These are phyloP conservation scores for Podocnemis expansa DNA, from an alignment of 2,113 vertebrate genomes.

Conservation along the genomic window DNA sequence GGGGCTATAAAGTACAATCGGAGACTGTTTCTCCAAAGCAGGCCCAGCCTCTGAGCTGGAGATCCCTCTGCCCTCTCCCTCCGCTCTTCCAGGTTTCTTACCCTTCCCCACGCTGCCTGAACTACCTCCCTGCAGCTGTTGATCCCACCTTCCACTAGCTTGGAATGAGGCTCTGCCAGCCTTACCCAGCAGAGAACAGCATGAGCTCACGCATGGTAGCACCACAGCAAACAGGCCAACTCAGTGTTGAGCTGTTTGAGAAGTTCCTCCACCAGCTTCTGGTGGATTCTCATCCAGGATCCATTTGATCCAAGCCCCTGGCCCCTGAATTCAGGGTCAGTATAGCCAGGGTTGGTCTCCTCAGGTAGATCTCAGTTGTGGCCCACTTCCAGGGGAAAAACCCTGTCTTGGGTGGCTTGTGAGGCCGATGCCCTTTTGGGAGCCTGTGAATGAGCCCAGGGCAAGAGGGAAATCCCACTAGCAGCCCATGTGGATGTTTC, in stretches of 20 bases:
- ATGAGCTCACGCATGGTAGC: too few species aligned
- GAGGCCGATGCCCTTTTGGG: neutral
- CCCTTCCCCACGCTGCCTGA: too few species aligned
- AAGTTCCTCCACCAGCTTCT: neutral
- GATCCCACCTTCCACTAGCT: neutral
- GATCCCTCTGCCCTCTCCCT: neutral
- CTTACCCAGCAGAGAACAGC: neutral
- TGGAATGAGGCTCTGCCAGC: neutral
- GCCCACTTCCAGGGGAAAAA: neutral
- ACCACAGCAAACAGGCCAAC: too few species aligned
- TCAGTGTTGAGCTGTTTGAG: neutral
- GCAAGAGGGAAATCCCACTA: neutral
- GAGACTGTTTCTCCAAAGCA: neutral
- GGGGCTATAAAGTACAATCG: neutral
- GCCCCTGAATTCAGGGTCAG: neutral
- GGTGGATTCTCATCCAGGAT: neutral
- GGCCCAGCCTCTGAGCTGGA: neutral
- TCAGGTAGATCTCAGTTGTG: neutral
- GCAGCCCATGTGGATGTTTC: neutral
- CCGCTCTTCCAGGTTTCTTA: neutral
- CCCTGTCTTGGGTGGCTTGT: neutral
- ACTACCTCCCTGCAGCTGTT: neutral
- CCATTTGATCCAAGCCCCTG: neutral
- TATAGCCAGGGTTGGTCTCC: neutral
- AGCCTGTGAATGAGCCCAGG: neutral